Percentiles rank a stretch among this genome's conserved stretches.
phyloP scores from a whole-genome alignment of 2,888 invertebrate species.

The Lymantria dispar region DNA sequence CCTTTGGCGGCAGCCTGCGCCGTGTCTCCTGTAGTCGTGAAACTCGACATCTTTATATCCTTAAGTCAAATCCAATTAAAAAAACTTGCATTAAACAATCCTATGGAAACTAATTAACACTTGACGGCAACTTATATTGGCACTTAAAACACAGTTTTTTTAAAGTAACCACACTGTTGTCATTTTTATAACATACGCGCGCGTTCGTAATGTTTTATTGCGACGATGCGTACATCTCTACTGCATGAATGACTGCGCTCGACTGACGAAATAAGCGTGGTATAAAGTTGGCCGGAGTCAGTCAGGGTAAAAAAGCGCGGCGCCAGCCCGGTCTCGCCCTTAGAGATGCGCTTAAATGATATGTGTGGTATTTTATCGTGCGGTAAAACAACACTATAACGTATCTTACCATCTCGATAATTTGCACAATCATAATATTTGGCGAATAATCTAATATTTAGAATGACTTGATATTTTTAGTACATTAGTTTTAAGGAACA shows the following conservation, averaged over 20 bases:
- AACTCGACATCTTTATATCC: conserved; percentile 64
- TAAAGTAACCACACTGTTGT: conserved; percentile 38
- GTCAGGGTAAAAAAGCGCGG: conserved; percentile 78
- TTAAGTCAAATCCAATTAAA: conserved; percentile 40
- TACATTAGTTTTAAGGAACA: too few species aligned
- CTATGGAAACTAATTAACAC: conserved; percentile 31
- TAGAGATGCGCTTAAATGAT: conserved; percentile 66
- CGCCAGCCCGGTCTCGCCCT: conserved; percentile 78
- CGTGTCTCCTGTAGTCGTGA: conserved; percentile 53
- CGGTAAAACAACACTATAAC: conserved; percentile 14
- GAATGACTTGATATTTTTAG: too few species aligned
- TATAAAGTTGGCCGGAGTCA: conserved; percentile 57
- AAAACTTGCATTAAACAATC: conserved; percentile 42
- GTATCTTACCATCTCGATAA: conserved; percentile 2
- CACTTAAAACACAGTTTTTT: conserved; percentile 61
- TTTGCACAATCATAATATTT: not conserved
- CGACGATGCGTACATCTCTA: conserved; percentile 43
- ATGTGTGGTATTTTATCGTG: conserved; percentile 57
- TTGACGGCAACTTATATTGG: conserved; percentile 50
- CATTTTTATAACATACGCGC: conserved; percentile 43
- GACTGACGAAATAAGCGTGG: conserved; percentile 56
- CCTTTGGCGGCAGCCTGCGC: conserved; percentile 68
- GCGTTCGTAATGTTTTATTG: conserved; percentile 36
- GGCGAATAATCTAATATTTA: not conserved
- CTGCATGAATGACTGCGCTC: conserved; percentile 48